Base-by-base conservation (phyloP, 2,113 vertebrate species). In the Sialia sialis region DNA sequence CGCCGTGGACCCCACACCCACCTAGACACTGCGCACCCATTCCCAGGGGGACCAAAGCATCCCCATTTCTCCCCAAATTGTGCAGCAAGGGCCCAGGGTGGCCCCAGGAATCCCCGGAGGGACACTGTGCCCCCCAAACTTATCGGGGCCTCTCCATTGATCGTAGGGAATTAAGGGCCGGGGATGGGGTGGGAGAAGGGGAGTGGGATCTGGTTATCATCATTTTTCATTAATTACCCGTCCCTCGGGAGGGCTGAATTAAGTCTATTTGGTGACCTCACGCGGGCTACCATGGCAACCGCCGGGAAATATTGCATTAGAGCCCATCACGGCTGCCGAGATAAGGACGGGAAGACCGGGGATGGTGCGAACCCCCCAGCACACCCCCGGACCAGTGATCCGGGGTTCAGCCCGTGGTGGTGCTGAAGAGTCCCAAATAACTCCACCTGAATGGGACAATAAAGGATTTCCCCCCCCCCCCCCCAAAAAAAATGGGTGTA, bases 241-340 rank as follows among this genome's bases (percentile, higher is more conserved):
- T 97, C 95, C 94, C 89, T 81, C 13, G 75, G 84, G 95, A 96
- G 77, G 90, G 86, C 83, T 63, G 90, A 96, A 96, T 96, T 95
- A 96, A 94, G 93, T 96, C 96, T 95, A 93, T 95, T 94, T 95
- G 90, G 91, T 97, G 97, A 97, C 95, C 95, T 97, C 96, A 96
- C 88, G 11, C 70, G 2, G 75, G 96, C 94, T 96, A 85, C 93
- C 92, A 95, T 96, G 94, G 96, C 95, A 97, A 97, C 96, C 78
- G 84, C 91, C 84, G 27, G 92, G 73, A 96, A 96, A 93, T 96
- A 95, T 94, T 90, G 79, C 95, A 96, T 97, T 96, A 97, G 88
- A 68, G 93, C 90, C 68, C 90, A 78, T 93, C 79, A 34, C 70
- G 30, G 80, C 89, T 88, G 86, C 80, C 17, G 46, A 76, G 93